A percentile compares a stretch with the other conserved stretches of the same genome.
Evolutionary conservation across 2,797 vertebrate genomes (phyloP).

Genomic region (Chelonia mydas): DNA sequence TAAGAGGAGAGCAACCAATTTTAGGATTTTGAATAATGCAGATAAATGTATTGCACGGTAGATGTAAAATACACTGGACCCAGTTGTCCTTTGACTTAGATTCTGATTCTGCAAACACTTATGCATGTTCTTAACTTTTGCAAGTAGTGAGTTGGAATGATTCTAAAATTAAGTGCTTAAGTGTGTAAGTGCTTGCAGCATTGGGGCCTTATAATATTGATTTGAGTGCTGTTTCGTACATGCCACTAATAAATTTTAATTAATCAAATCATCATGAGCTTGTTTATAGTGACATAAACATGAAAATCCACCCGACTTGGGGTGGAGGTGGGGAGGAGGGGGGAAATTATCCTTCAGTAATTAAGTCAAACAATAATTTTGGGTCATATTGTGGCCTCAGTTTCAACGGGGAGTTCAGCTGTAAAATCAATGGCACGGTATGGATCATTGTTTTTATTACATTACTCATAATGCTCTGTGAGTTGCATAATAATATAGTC

Average conservation of each 20-base stretch:
- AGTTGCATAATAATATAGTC: background rate
- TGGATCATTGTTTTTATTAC: background rate
- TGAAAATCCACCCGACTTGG: background rate
- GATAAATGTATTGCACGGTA: background rate
- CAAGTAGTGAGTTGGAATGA: background rate
- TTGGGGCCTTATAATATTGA: background rate
- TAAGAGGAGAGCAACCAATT: conserved; percentile 40
- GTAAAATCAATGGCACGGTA: rapidly evolving
- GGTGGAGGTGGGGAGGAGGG: too few relatives aligned
- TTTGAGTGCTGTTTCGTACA: background rate
- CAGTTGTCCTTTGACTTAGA: background rate
- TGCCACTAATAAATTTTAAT: background rate
- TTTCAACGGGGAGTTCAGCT: background rate
- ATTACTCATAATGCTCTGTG: rapidly evolving
- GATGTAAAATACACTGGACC: background rate
- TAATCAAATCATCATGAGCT: background rate
- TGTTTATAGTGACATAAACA: background rate
- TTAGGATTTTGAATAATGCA: conserved; percentile 18
- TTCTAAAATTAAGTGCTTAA: background rate
- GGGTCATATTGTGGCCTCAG: background rate
- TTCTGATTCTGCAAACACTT: background rate
- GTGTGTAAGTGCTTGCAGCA: background rate
- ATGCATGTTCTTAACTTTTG: background rate
- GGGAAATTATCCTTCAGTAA: background rate
- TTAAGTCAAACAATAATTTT: background rate